A percentile compares a stretch with the other conserved stretches of the same genome.
phyloP scores from a whole-genome alignment of 2,888 invertebrate species.

The Amiota communis region DNA sequence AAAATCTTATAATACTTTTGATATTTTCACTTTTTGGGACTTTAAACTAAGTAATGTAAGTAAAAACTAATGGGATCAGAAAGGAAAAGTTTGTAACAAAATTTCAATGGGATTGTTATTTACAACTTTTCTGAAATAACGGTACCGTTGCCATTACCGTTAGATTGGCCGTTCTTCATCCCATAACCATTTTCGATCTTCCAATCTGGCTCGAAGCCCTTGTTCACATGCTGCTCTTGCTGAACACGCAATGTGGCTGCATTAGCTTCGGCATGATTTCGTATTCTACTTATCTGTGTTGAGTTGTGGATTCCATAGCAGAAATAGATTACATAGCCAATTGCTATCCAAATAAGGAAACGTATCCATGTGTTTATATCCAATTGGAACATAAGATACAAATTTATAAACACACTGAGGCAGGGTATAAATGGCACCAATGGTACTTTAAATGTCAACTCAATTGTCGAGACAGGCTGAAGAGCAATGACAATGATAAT shows the following conservation, averaged over 20 bases:
- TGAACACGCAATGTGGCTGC: slow-evolving; percentile 39
- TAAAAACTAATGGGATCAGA: slow-evolving; percentile 19
- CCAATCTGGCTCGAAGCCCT: slow-evolving; percentile 66
- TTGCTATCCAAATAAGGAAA: slow-evolving; percentile 86
- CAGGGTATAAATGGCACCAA: slow-evolving; percentile 89
- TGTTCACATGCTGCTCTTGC: slow-evolving; percentile 58
- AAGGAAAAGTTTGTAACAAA: background rate
- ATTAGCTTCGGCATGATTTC: slow-evolving; percentile 64
- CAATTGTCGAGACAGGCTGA: slow-evolving; percentile 79
- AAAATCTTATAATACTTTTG: slow-evolving; percentile 12
- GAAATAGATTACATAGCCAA: slow-evolving; percentile 92
- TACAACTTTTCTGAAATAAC: slow-evolving; percentile 55
- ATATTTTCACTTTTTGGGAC: background rate
- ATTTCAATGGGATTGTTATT: slow-evolving; percentile 17
- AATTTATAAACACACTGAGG: slow-evolving; percentile 88
- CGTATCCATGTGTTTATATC: slow-evolving; percentile 90
- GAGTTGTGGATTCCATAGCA: slow-evolving; percentile 88
- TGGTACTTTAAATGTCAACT: slow-evolving; percentile 87
- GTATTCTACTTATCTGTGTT: slow-evolving; percentile 73
- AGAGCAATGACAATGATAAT: slow-evolving; percentile 78
- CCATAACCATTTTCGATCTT: slow-evolving; percentile 60
- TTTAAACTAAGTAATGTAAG: background rate
- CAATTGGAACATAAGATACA: slow-evolving; percentile 92
- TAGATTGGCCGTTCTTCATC: slow-evolving; percentile 12
- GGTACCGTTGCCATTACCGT: slow-evolving; percentile 12